A percentile compares a stretch with the other conserved stretches of the same genome.
Evolutionary conservation across 2,888 invertebrate genomes (phyloP).

Genomic region (Lucinisca nassula): DNA sequence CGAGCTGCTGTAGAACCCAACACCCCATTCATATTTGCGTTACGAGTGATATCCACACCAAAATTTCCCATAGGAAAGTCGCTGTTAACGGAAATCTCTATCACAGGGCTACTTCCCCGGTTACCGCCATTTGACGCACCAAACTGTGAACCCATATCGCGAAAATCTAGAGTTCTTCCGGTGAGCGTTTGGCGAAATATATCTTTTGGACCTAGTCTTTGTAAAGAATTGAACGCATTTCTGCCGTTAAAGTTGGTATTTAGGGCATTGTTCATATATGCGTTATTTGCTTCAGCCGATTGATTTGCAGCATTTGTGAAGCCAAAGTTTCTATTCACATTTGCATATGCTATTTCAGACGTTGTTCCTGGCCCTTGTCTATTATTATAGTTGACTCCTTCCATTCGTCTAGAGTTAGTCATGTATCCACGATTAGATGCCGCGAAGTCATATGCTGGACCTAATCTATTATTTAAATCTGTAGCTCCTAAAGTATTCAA

Average conservation of each 20-base stretch:
- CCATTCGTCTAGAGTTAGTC: neutral
- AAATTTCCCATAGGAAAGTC: too few relatives aligned
- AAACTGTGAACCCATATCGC: neutral
- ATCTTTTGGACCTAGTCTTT: neutral
- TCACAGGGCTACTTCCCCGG: neutral
- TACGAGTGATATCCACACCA: neutral
- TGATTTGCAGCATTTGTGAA: neutral
- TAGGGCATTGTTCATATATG: neutral
- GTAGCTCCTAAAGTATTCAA: too few relatives aligned
- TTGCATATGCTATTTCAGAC: neutral
- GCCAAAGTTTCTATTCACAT: neutral
- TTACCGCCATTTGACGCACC: neutral
- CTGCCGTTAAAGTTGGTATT: neutral
- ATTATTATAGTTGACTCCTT: neutral
- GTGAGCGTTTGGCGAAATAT: neutral
- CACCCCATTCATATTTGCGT: too few relatives aligned
- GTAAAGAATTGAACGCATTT: neutral
- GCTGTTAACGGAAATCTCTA: neutral
- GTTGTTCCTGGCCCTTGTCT: neutral
- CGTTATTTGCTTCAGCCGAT: neutral
- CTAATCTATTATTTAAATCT: neutral
- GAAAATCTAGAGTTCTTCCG: neutral
- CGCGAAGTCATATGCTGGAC: neutral
- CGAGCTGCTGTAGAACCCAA: too few relatives aligned
- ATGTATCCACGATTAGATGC: neutral